A percentile compares a stretch with the other conserved stretches of the same genome.
These are phyloP conservation scores for Anguilla anguilla DNA, from an alignment of 2,797 vertebrate species.

Conservation along the genomic window DNA sequence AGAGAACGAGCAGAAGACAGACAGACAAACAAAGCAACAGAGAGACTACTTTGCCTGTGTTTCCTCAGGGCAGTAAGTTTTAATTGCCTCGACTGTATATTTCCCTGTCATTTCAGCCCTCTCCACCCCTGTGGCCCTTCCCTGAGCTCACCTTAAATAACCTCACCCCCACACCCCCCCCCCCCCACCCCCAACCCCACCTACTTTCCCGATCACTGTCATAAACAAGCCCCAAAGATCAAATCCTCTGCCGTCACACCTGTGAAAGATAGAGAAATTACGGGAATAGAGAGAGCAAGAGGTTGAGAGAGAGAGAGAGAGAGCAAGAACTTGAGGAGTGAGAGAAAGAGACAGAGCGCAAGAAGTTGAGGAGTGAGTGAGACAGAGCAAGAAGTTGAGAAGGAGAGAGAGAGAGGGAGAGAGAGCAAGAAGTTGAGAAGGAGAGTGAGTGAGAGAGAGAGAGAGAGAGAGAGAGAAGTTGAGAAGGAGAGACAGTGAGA, in stretches of 20 bases:
- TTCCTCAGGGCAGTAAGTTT: neutral
- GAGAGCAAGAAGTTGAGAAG: neutral
- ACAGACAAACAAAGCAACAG: neutral
- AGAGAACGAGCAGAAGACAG: neutral
- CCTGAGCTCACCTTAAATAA: neutral
- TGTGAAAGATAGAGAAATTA: slow-evolving; percentile 47
- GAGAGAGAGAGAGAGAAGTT: slow-evolving; percentile 46
- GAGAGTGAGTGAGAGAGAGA: neutral
- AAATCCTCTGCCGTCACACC: neutral
- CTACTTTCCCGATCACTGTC: neutral
- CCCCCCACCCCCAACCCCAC: neutral
- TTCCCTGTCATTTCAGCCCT: slow-evolving; percentile 5
- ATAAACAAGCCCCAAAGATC: slow-evolving; percentile 1
- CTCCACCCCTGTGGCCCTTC: neutral
- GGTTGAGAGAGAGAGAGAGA: slow-evolving; percentile 54
- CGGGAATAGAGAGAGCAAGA: slow-evolving; percentile 26
- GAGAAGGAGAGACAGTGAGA: slow-evolving; percentile 59
- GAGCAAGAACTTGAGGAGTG: neutral
- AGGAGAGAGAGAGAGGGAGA: slow-evolving; percentile 38
- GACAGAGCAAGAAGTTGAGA: slow-evolving; percentile 56
- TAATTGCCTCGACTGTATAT: neutral
- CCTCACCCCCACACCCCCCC: neutral
- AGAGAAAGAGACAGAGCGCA: slow-evolving; percentile 67
- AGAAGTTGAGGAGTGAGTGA: slow-evolving; percentile 57
- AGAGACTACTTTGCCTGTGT: neutral